Conservation (phyloP, 2,797 vertebrate genomes). For the Cuculus canorus region DNA sequence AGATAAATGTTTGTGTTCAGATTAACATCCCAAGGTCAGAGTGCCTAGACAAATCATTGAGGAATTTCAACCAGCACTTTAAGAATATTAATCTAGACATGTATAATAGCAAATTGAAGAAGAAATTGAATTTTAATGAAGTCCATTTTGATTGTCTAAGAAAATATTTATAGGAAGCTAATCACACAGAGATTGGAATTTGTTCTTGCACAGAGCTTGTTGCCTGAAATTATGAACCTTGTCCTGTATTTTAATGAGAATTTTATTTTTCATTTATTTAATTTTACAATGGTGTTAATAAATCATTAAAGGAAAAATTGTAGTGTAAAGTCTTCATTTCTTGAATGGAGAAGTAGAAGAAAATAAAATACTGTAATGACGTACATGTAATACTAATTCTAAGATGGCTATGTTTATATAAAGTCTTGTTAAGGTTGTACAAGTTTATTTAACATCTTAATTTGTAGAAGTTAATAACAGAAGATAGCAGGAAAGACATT, state of each 20-base stretch:
- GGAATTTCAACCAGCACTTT: constrained; percentile 61
- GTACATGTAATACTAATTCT: background rate
- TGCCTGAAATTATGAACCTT: background rate
- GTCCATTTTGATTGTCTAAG: constrained; percentile 73
- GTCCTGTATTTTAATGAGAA: background rate
- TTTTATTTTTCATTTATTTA: background rate
- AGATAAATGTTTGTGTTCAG: constrained; percentile 80
- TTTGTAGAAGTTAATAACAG: background rate
- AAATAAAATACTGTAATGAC: background rate
- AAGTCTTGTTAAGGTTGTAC: background rate
- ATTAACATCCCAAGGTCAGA: constrained; percentile 84
- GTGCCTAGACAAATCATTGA: constrained; percentile 81
- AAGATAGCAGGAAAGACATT: background rate
- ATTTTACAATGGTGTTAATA: background rate
- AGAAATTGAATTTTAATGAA: constrained; percentile 78
- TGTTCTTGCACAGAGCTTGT: background rate
- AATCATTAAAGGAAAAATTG: background rate
- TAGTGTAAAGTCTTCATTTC: background rate
- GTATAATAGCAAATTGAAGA: constrained; percentile 59
- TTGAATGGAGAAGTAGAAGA: background rate
- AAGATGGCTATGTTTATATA: background rate
- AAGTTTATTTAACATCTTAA: background rate
- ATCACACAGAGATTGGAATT: background rate
- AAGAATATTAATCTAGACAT: constrained; percentile 65
- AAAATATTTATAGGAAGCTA: constrained; percentile 46